These are phyloP conservation scores for Harlomillsia oculata DNA, from an alignment of 1,140 invertebrate species.

Conservation along the genomic window DNA sequence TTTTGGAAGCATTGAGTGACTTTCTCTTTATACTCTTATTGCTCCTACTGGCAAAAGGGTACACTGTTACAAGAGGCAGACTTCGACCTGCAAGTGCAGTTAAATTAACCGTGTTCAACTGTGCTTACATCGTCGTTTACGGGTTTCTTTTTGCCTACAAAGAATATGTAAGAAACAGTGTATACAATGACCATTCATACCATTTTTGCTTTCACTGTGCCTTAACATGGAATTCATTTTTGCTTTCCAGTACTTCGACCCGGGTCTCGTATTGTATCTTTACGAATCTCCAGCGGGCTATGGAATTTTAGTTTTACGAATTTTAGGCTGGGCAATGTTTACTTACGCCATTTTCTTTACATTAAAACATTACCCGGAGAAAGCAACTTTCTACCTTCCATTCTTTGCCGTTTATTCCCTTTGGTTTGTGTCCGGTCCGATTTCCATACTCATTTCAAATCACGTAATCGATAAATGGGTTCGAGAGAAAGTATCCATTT, in stretches of 20 bases:
- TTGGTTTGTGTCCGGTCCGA: conserved; percentile 70
- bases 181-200: background rate
- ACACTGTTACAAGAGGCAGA: conserved; percentile 74
- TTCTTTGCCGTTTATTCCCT: conserved; percentile 68
- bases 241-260: conserved; percentile 64
- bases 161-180: conserved; percentile 48
- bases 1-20: conserved; percentile 60
- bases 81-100: conserved; percentile 56
- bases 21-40: conserved; percentile 65
- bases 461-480: conserved; percentile 78
- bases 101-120: conserved; percentile 72
- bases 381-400: conserved; percentile 57
- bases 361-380: conserved; percentile 70
- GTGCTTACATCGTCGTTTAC: conserved; percentile 59
- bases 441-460: conserved; percentile 70
- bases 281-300: conserved; percentile 84
- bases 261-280: conserved; percentile 74
- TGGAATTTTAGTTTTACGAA: conserved; percentile 61
- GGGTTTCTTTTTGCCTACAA: conserved; percentile 66
- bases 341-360: conserved; percentile 70
- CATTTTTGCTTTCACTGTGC: background rate
- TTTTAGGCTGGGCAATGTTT: conserved; percentile 75
- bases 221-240: conserved; percentile 10
- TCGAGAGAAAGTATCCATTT: conserved; percentile 76
- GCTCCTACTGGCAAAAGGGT: conserved; percentile 76